Percentiles rank a stretch among this genome's conserved stretches.
Evolutionary conservation across 1,140 invertebrate genomes (phyloP).

Genomic region (Globodera rostochiensis): DNA sequence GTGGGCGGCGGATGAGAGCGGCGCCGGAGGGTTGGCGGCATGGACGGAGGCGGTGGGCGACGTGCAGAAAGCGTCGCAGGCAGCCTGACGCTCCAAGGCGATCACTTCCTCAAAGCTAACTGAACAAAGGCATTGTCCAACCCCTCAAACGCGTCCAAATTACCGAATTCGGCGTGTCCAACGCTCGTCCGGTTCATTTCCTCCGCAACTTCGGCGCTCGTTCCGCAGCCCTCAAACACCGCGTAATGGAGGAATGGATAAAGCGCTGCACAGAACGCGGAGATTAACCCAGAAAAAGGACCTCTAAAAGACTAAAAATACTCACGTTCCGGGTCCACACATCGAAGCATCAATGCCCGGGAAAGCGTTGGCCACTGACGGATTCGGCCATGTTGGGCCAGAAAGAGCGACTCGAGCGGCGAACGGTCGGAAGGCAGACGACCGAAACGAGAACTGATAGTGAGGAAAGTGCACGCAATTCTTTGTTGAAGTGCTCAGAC

Average conservation of each 20-base stretch:
- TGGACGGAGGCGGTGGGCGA: slow-evolving; percentile 35
- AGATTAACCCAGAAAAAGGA: neutral
- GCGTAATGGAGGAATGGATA: slow-evolving; percentile 57
- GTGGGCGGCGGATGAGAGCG: slow-evolving; percentile 40
- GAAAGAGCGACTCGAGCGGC: neutral
- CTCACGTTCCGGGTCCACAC: slow-evolving; percentile 59
- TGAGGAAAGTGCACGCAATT: neutral
- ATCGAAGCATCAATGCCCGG: slow-evolving; percentile 55
- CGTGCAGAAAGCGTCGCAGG: neutral
- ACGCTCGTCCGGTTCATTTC: neutral
- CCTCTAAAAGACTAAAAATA: neutral
- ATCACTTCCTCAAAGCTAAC: slow-evolving; percentile 59
- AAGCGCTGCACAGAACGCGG: slow-evolving; percentile 46
- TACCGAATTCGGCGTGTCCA: slow-evolving; percentile 25
- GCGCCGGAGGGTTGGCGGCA: neutral
- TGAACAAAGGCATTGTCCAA: slow-evolving; percentile 33
- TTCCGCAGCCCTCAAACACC: slow-evolving; percentile 28
- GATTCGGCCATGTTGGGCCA: neutral
- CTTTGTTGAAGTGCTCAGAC: neutral
- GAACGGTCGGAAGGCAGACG: neutral
- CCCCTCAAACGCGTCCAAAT: slow-evolving; percentile 1
- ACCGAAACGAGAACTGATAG: neutral
- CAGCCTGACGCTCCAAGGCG: slow-evolving; percentile 41
- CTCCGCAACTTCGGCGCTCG: neutral
- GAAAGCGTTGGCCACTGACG: slow-evolving; percentile 20